Conservation (phyloP, 2,888 invertebrate genomes). For the Caenorhabditis becei region DNA sequence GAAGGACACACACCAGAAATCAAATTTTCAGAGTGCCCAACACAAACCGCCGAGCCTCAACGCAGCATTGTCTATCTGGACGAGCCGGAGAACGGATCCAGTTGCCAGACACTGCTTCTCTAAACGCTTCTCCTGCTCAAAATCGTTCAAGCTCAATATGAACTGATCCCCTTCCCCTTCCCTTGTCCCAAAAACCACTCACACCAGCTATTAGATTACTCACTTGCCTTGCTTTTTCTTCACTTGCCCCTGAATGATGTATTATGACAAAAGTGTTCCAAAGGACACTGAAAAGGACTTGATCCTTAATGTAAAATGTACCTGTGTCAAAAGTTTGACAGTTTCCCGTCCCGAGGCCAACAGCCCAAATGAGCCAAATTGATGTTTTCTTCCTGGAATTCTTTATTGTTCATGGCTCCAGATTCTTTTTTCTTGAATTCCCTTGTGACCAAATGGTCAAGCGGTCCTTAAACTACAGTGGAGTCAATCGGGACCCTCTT, state of each 20-base stretch:
- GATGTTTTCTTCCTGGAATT: too few relatives aligned
- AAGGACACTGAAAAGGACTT: too few relatives aligned
- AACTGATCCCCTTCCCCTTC: background rate
- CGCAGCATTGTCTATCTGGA: constrained; percentile 55
- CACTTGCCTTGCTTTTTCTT: constrained; percentile 20
- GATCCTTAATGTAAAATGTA: too few relatives aligned
- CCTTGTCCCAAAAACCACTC: background rate
- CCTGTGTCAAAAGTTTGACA: background rate
- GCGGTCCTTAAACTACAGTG: too few relatives aligned
- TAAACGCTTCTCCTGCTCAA: constrained; percentile 1
- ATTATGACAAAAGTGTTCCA: constrained; percentile 3
- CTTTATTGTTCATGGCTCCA: too few relatives aligned
- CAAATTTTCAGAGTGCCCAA: constrained; percentile 35
- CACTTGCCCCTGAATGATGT: constrained; percentile 30
- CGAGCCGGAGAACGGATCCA: constrained; percentile 56
- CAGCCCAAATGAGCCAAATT: too few relatives aligned
- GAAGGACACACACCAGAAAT: constrained; percentile 5
- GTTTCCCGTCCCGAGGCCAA: too few relatives aligned
- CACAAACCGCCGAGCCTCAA: constrained; percentile 40
- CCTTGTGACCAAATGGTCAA: too few relatives aligned
- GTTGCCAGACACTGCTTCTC: constrained; percentile 56
- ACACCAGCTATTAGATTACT: background rate
- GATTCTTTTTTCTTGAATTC: too few relatives aligned
- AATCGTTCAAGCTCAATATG: background rate
- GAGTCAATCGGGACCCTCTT: too few relatives aligned